Evolutionary conservation across 2,888 invertebrate genomes (phyloP), one percentile per base, ranked within the genome.

Genomic region (Elegia similella): DNA sequence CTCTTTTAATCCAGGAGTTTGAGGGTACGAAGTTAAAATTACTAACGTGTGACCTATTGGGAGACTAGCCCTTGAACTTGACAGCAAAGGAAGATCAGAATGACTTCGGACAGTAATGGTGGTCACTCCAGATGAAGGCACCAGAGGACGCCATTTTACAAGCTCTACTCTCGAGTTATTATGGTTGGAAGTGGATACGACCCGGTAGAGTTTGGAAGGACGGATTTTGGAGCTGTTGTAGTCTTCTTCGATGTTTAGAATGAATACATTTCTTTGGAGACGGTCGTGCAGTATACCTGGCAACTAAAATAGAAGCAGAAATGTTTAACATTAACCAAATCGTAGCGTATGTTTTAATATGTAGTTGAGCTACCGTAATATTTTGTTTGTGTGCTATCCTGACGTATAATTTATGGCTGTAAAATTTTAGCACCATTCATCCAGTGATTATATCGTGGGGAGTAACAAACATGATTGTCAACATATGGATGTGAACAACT

Each of bases 11-110:
- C 70, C 73, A 34, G 63, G 53, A 16, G 68, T 61, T 17, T 73
- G 60, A n/a, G 79, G 80, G 55, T 76, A 73, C 7, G 66, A 60
- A 0, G 78, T 62, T 0, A 79, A 57, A 0, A 80, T 62, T 6
- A 76, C 55, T 0, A 80, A 52, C 34, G 70, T 75, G 38, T 76
- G 76, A 42, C 62, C 61, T 3, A 61, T 57, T 6, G 69, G 67
- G 5, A 80, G 53, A 13, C 62, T 59, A 12, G 64, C 58, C 53
- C 69, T 62, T 1, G 72, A 63, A 7, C 66, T 63, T 10, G 60
- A 59, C 0, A 79, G 57, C 8, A 69, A 48, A 38, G 59, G 55
- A 0, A 79, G 52, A 54, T 80, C 77, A 10, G 70, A 69, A 34
- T 57, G 42, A 0, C 65, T 66, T 15, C 69, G 67, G 0, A 78